Conservation (phyloP, 2,113 vertebrate species). For the Lynx canadensis region DNA sequence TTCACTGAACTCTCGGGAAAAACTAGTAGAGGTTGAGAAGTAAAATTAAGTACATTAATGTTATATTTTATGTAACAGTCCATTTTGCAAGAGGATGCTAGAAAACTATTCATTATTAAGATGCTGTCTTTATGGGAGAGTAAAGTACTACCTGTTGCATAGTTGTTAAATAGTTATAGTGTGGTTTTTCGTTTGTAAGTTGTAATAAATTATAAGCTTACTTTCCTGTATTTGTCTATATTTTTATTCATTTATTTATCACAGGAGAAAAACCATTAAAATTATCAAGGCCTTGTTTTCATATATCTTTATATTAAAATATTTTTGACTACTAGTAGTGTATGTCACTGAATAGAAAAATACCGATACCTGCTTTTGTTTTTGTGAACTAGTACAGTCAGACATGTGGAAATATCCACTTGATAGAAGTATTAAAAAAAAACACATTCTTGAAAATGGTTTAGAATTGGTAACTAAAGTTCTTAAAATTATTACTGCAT, state of each 20-base stretch:
- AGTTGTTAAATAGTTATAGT: conserved; percentile 27
- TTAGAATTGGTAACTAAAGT: conserved; percentile 28
- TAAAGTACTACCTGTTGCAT: conserved; percentile 49
- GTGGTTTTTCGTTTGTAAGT: conserved; percentile 10
- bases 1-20: not conserved
- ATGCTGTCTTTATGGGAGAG: not conserved
- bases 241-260: not conserved
- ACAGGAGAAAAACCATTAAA: not conserved
- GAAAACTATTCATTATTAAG: conserved; percentile 6
- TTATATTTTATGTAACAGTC: conserved; percentile 2
- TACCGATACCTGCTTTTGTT: not conserved
- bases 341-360: not conserved
- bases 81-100: not conserved
- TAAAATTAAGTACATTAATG: conserved; percentile 47
- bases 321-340: not conserved
- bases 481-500: conserved; percentile 14
- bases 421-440: not conserved
- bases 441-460: not conserved
- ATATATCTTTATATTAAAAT: conserved; percentile 14
- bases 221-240: not conserved
- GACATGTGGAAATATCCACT: not conserved
- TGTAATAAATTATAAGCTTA: not conserved
- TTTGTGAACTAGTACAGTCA: not conserved
- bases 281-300: not conserved
- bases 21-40: not conserved